Evolutionary conservation across 2,888 invertebrate species (phyloP), one percentile per base, ranked within the genome.

Genomic region (Stenichneumon culpator): DNA sequence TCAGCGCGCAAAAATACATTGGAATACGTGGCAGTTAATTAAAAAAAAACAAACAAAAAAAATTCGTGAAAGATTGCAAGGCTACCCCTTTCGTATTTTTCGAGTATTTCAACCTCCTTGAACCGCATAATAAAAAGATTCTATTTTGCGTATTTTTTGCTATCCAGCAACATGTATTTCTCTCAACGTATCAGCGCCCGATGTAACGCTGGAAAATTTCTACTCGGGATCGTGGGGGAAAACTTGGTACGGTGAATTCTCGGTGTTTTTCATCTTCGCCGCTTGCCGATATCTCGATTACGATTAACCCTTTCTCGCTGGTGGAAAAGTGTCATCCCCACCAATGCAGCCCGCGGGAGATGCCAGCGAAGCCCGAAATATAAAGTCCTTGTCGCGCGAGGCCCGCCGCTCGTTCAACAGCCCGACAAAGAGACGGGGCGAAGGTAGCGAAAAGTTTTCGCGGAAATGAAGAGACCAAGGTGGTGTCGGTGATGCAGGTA

Each of bases 391-490:
- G 22, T 25, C 25, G 57, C 9, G 57, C 22, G 14, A 57, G 57
- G 16, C 28, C 6, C 16, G 16, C 32, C 14, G 22, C 25, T 25
- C 14, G 25, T 60, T 11, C 60, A 25, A 28, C 28, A 28, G 7
- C 9, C 14, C 14, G 16, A 32, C 63, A 28, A 7, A 28, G 22
- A 44, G 44, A 60, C 25, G 60, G 80, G 36, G 28, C 60, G 60
- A 39, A 44, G 73, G 65, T 54, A 47, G 70, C 28, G 75, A 79
- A 82, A 85, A 79, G 82, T 85, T 85, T 79, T 14, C n/a, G 28
- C 75, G 75, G 75, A 72, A 82, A 85, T 82, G 70, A 85, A 79
- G 82, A 82, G 70, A 36, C 36, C 32, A 28, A 14, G 28, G 16
- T 25, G 63, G 32, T 16, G 54, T 54, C 14, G 14, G 69, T 63